Evolutionary conservation across 2,113 vertebrate genomes (phyloP), one percentile per base, ranked within the genome.

Genomic region (Nematolebias whitei): DNA sequence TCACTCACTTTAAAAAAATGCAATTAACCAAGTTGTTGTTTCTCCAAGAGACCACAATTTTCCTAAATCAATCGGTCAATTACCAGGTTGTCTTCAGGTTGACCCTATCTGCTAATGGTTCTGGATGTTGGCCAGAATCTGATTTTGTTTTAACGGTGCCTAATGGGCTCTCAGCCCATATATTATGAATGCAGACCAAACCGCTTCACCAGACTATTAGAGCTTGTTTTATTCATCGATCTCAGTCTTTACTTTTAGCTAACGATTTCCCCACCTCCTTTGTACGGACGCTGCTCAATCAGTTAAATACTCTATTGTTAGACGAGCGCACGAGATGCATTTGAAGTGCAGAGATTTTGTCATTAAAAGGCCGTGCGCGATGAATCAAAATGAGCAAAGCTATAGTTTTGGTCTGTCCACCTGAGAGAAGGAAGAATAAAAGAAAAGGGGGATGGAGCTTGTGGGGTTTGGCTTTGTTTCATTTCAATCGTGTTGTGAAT

Each of bases 1-100:
- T 45, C 67, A 55, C 53, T 43, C 39, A 61, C 49, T 57, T 75
- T 35, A 73, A 64, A 63, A 63, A 88, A 81, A 83, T 55, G 55
- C 66, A 81, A 84, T 85, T 79, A 84, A 68, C 74, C 66, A 78
- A 80, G 84, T 73, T 62, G 65, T 82, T 87, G 66, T 80, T 77
- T 69, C 70, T 76, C 63, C 56, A 61, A 38, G 52, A 63, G 59
- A 78, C 70, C 69, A 64, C 83, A 82, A 86, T 88, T 90, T 86
- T 90, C 65, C 78, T 79, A 79, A 83, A 87, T 89, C 85, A 86
- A 87, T 87, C 71, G 82, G 86, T 87, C 86, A 87, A 89, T 90
- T 86, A 88, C 68, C 48, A 80, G 73, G 71, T 82, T 87, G 82
- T 87, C 87, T 89, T 73, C 49, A 58, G 68, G 54, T 64, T 80